A percentile compares a stretch with the other conserved stretches of the same genome.
Evolutionary conservation across 2,888 invertebrate genomes (phyloP).

Genomic region (Sinhomidia bicolor): DNA sequence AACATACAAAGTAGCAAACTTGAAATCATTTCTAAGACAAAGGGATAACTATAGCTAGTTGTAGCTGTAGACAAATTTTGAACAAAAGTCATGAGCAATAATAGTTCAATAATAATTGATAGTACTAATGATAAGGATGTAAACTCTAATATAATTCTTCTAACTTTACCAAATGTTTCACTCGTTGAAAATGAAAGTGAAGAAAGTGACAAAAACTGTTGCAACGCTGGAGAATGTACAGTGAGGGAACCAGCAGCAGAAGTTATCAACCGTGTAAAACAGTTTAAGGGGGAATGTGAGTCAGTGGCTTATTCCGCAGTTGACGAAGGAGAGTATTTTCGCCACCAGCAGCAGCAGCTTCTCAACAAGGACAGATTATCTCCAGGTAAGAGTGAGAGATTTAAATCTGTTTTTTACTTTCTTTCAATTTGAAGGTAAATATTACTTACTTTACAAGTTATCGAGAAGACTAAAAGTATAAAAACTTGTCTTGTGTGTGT

Average conservation of each 20-base stretch:
- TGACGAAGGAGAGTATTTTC: neutral
- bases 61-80: too few relatives aligned
- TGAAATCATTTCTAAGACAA: too few relatives aligned
- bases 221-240: neutral
- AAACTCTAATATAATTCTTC: neutral
- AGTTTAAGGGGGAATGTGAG: neutral
- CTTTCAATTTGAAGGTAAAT: neutral
- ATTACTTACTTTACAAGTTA: too few relatives aligned
- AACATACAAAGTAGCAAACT: too few relatives aligned
- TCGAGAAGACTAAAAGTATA: too few relatives aligned
- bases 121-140: too few relatives aligned
- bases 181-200: constrained; percentile 7
- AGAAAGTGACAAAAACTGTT: neutral
- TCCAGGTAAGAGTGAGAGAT: neutral
- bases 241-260: neutral
- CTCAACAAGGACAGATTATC: neutral
- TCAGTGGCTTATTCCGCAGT: neutral
- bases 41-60: too few relatives aligned
- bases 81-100: too few relatives aligned
- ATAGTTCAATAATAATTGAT: too few relatives aligned
- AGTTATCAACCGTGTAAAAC: neutral
- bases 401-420: too few relatives aligned
- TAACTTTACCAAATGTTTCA: constrained; percentile 1
- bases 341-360: neutral
- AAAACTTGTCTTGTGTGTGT: too few relatives aligned